Evolutionary conservation across 1,140 invertebrate genomes (phyloP).

Genomic region (Drosophila bocqueti): DNA sequence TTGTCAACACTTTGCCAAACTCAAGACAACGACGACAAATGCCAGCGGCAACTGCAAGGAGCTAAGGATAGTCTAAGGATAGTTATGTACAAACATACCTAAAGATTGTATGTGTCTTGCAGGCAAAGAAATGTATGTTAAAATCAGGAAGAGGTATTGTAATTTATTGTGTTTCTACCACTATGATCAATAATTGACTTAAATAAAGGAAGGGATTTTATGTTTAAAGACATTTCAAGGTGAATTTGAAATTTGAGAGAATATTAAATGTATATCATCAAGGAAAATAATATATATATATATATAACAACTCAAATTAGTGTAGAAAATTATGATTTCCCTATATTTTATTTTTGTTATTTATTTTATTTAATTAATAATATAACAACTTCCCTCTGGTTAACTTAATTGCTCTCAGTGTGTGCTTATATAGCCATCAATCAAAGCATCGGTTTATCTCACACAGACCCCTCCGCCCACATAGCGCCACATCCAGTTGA

Average conservation of each 20-base stretch:
- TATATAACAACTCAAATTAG: no score
- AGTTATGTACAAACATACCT: constrained; percentile 5
- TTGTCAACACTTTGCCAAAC: constrained; percentile 78
- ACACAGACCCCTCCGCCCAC: constrained; percentile 55
- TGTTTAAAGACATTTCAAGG: no score
- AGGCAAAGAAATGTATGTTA: neutral
- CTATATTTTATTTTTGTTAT: neutral
- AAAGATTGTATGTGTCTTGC: neutral
- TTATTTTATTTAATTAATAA: neutral
- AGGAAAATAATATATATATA: neutral
- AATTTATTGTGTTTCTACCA: neutral
- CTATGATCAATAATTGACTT: neutral
- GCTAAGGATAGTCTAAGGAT: constrained; percentile 24
- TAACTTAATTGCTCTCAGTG: neutral
- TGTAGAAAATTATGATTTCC: neutral
- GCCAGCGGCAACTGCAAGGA: constrained; percentile 25
- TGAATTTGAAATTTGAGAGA: neutral
- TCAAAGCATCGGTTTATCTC: constrained; percentile 20
- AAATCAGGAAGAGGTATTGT: neutral
- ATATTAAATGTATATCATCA: neutral
- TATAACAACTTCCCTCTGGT: no score
- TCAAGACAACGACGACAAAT: constrained; percentile 38
- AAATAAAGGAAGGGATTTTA: no score
- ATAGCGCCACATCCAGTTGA: constrained; percentile 87
- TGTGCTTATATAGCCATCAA: neutral